Evolutionary conservation across 2,888 invertebrate genomes (phyloP).

Genomic region (Ferdinandea cuprea): DNA sequence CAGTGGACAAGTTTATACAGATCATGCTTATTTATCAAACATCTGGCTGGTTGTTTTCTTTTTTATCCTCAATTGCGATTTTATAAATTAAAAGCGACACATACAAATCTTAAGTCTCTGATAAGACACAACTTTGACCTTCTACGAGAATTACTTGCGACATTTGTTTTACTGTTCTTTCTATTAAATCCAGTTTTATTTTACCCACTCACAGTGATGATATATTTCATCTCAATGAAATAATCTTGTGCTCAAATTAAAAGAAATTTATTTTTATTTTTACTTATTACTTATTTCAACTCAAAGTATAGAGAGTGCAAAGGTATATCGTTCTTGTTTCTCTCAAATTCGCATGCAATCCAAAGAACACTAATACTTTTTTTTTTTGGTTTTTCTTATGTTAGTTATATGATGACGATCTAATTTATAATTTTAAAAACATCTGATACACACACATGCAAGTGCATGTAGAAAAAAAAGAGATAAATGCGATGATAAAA

Average conservation of each 20-base stretch:
- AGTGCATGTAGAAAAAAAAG: not conserved
- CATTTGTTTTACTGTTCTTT: conserved; percentile 65
- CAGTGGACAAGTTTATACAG: not conserved
- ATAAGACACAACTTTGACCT: conserved; percentile 65
- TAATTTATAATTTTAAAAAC: conserved; percentile 13
- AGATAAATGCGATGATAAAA: conserved; percentile 26
- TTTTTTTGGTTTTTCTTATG: conserved; percentile 3
- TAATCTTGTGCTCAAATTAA: conserved; percentile 44
- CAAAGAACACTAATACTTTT: not conserved
- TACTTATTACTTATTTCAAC: conserved; percentile 28
- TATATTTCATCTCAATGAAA: conserved; percentile 43
- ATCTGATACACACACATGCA: not conserved
- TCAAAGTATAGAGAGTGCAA: conserved; percentile 22
- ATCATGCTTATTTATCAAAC: conserved; percentile 3
- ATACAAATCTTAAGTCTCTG: conserved; percentile 51
- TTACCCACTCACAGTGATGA: conserved; percentile 40
- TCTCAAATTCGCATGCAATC: not conserved
- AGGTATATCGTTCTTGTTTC: conserved; percentile 11
- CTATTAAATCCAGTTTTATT: conserved; percentile 28
- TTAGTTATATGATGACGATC: conserved; percentile 9
- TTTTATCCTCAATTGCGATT: not conserved
- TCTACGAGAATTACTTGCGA: conserved; percentile 62
- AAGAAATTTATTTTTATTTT: not conserved
- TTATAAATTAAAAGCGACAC: conserved; percentile 62
- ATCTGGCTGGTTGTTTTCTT: conserved; percentile 6